These are phyloP conservation scores for Glyphotaelius pellucidus DNA, from an alignment of 2,888 invertebrate species.

Conservation along the genomic window DNA sequence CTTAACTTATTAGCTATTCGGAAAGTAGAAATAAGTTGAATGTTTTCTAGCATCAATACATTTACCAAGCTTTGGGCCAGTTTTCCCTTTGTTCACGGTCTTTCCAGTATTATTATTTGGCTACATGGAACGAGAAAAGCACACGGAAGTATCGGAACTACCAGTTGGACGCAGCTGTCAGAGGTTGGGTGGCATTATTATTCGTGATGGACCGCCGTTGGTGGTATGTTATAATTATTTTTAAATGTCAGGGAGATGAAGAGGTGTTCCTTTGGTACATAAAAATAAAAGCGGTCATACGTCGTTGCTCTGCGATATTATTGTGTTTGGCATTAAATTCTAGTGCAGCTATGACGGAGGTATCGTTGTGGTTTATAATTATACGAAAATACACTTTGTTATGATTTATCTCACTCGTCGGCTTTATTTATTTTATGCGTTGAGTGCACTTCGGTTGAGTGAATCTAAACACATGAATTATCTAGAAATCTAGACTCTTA, in stretches of 20 bases:
- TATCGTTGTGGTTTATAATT: background rate
- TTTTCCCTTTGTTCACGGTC: background rate
- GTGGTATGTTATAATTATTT: background rate
- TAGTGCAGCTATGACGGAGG: background rate
- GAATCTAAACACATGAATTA: background rate
- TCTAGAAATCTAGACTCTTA: background rate
- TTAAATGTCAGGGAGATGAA: background rate
- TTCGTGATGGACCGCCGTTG: background rate
- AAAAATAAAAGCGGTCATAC: background rate
- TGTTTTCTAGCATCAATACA: background rate
- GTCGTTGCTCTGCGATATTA: background rate
- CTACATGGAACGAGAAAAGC: background rate
- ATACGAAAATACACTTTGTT: background rate
- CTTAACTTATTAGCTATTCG: background rate
- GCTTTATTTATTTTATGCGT: background rate
- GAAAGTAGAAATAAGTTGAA: background rate
- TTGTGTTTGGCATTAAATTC: background rate
- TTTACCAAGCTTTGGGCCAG: background rate
- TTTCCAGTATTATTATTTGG: background rate
- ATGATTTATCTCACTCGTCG: background rate
- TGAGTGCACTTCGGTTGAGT: background rate
- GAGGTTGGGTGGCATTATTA: constrained; percentile 24
- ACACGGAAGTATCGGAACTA: background rate
- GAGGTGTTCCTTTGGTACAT: background rate
- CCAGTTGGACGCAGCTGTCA: constrained; percentile 23